A percentile compares a stretch with the other conserved stretches of the same genome.
phyloP scores from a whole-genome alignment of 2,797 vertebrate species.

The Sorex maritimensis region DNA sequence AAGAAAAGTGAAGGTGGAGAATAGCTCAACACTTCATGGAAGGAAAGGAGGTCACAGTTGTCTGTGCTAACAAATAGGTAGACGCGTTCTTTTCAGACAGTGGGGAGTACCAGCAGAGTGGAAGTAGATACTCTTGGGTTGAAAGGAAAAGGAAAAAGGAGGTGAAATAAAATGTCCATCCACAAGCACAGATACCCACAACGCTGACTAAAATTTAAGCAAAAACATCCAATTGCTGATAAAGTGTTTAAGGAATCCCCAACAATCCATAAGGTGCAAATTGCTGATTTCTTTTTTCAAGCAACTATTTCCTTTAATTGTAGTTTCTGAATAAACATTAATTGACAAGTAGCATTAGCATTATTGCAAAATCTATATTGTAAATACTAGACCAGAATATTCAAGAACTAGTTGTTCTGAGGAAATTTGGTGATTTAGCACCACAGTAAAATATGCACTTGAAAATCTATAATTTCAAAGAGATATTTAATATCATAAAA shows the following conservation, averaged over 20 bases:
- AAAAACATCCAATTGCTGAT: not conserved
- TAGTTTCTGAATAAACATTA: not conserved
- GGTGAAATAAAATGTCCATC: not conserved
- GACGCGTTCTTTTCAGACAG: not conserved
- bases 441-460: not conserved
- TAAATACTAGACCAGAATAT: not conserved
- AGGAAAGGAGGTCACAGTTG: not conserved
- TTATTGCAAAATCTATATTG: not conserved
- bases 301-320: not conserved
- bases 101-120: not conserved
- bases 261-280: not conserved
- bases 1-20: not conserved
- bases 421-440: not conserved
- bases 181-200: not conserved
- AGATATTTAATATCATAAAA: too few relatives aligned
- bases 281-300: not conserved
- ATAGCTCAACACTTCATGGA: not conserved
- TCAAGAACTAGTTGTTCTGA: constrained; percentile 16
- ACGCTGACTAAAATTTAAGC: not conserved
- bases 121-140: not conserved
- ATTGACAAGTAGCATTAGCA: not conserved
- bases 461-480: not conserved
- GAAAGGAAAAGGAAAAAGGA: not conserved
- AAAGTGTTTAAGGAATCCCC: constrained; percentile 37
- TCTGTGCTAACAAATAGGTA: not conserved